Evolutionary conservation across 1,140 invertebrate species (phyloP), one percentile per base, ranked within the genome.

Genomic region (Megalonaias nervosa): DNA sequence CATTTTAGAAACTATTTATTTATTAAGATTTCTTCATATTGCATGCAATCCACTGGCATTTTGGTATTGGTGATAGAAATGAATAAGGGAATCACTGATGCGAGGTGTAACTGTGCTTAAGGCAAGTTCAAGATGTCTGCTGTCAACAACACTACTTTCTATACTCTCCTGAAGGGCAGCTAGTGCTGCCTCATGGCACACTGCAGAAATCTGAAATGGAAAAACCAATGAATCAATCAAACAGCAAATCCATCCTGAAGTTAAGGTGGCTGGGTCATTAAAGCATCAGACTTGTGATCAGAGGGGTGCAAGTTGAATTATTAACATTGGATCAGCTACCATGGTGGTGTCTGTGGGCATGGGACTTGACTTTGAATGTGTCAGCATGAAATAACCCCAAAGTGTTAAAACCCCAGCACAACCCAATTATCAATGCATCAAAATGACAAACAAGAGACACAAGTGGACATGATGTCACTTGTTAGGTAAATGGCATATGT

Each of bases 101-200:
- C 95, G 92, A 15, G 96, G 96, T 48, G 90, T 92, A 0, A 97
- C 93, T 61, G 92, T 87, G 31, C 91, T 84, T 12, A 97, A 91
- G 16, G 96, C 95, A 31, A 90, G 84, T 62, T 92, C 87, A 89
- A 98, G 97, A 91, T 97, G 94, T 83, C 83, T 79, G 83, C 89
- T 83, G 67, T 91, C 80, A 74, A 95, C 92, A 72, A 83, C 62
- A 26, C 88, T 70, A 21, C 93, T 92, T 31, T 94, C 85, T 1
- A 96, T 92, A 87, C 94, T 91, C 84, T 96, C 94, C 86, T 95
- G 93, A 60, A 97, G 88, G 15, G 96, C 95, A 87, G 92, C 93
- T 85, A 97, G 91, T 0, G 94, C 96, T 19, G 97, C 96, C 92
- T 97, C 96, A 78, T 96, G 93, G 87, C 96, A 97, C 13, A 98